Conservation (phyloP, 1,140 invertebrate genomes). For the Anastrepha obliqua region DNA sequence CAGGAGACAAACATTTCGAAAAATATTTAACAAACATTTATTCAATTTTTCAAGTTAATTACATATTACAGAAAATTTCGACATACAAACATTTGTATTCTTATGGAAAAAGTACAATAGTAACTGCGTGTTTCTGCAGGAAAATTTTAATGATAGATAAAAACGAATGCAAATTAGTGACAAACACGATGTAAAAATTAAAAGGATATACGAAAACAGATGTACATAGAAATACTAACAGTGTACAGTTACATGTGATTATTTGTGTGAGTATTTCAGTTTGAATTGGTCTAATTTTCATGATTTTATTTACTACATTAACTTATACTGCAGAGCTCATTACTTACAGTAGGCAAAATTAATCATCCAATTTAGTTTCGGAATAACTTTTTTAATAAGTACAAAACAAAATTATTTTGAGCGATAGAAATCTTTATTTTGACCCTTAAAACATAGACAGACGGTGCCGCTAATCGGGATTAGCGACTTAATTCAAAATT, state of each 20-base stretch:
- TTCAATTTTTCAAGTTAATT: neutral
- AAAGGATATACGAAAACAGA: neutral
- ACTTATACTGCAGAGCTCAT: neutral
- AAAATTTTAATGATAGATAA: too few species aligned
- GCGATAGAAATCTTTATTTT: too few species aligned
- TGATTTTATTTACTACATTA: neutral
- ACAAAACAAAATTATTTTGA: too few species aligned
- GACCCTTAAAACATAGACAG: too few species aligned
- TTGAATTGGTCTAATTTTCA: neutral
- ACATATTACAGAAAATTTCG: neutral
- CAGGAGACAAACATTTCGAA: neutral
- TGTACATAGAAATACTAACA: neutral
- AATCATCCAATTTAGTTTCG: too few species aligned
- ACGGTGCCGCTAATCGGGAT: too few species aligned
- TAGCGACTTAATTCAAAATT: too few species aligned
- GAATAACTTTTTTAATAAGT: too few species aligned
- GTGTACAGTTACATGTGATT: neutral
- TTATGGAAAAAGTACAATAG: neutral
- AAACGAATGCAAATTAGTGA: neutral
- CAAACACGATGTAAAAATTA: neutral
- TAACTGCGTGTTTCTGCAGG: neutral
- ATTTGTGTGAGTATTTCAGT: neutral
- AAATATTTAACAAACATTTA: neutral
- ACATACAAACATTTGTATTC: neutral
- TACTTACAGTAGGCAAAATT: too few species aligned